Conservation (phyloP, 1,140 invertebrate genomes). For the Helicoverpa zea region DNA sequence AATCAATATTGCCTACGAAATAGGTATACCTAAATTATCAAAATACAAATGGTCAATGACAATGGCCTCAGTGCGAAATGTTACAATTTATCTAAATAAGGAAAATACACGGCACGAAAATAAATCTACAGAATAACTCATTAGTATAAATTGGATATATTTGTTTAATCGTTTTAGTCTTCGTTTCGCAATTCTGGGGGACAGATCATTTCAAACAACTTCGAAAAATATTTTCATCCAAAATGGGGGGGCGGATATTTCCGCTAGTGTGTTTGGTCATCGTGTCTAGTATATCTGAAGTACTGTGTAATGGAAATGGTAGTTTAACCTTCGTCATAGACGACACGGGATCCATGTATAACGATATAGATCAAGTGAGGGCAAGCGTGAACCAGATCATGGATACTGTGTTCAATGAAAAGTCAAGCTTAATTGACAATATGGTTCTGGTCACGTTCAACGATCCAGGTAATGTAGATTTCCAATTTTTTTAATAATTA, state of each 20-base stretch:
- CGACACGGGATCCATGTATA: conserved; percentile 90
- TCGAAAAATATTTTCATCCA: neutral
- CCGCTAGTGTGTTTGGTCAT: neutral
- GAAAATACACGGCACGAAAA: neutral
- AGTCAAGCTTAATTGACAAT: conserved; percentile 88
- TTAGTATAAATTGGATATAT: no score
- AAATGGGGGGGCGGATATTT: conserved; percentile 10
- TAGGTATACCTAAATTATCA: neutral
- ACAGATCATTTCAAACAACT: neutral
- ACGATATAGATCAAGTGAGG: conserved; percentile 88
- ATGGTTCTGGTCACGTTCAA: conserved; percentile 91
- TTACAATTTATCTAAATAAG: neutral
- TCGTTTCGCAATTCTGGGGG: neutral
- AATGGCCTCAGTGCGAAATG: no score
- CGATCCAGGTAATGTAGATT: conserved; percentile 88
- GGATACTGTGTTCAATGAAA: conserved; percentile 84
- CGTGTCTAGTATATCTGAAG: neutral
- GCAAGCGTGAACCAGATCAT: conserved; percentile 88
- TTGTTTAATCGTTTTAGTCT: neutral
- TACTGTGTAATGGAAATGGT: conserved; percentile 47
- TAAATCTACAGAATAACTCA: neutral
- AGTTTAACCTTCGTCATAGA: conserved; percentile 91
- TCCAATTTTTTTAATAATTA: neutral
- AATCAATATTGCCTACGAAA: no score
- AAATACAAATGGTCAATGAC: neutral